Evolutionary conservation across 2,888 invertebrate genomes (phyloP).

Genomic region (Tillus elongatus): DNA sequence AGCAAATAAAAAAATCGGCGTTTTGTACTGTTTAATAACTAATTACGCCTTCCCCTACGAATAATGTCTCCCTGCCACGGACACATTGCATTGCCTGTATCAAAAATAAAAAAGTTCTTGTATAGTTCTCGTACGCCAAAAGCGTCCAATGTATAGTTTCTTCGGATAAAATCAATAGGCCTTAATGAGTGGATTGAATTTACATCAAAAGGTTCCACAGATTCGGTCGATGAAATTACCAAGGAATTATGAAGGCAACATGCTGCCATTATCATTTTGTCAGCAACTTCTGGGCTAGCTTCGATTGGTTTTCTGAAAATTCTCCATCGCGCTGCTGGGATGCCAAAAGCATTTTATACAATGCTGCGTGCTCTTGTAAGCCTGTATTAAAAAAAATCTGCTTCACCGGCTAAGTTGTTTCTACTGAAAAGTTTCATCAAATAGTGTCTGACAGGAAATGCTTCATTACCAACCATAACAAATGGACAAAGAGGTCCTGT

Average conservation of each 20-base stretch:
- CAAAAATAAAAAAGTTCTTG: too few species aligned
- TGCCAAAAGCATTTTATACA: constrained; percentile 26
- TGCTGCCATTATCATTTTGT: constrained; percentile 16
- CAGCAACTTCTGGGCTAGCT: constrained; percentile 17
- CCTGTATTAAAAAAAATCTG: constrained; percentile 20
- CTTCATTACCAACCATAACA: constrained; percentile 23
- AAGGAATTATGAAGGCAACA: constrained; percentile 24
- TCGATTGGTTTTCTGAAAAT: constrained; percentile 21
- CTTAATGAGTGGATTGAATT: background rate
- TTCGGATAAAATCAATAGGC: too few species aligned
- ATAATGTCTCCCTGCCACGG: too few species aligned
- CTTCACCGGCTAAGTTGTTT: constrained; percentile 15
- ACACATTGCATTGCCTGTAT: too few species aligned
- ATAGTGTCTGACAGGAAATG: constrained; percentile 13
- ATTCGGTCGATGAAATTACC: too few species aligned
- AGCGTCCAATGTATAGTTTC: too few species aligned
- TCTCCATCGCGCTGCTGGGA: constrained; percentile 22
- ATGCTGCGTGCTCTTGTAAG: constrained; percentile 19
- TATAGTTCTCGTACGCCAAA: too few species aligned
- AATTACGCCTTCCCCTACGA: too few species aligned
- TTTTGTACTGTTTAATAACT: too few species aligned
- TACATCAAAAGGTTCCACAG: too few species aligned
- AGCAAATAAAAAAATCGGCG: too few species aligned
- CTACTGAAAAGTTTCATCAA: constrained; percentile 22
- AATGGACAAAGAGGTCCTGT: constrained; percentile 15